Conservation (phyloP, 1,140 invertebrate species). For the Lucilia sericata region DNA sequence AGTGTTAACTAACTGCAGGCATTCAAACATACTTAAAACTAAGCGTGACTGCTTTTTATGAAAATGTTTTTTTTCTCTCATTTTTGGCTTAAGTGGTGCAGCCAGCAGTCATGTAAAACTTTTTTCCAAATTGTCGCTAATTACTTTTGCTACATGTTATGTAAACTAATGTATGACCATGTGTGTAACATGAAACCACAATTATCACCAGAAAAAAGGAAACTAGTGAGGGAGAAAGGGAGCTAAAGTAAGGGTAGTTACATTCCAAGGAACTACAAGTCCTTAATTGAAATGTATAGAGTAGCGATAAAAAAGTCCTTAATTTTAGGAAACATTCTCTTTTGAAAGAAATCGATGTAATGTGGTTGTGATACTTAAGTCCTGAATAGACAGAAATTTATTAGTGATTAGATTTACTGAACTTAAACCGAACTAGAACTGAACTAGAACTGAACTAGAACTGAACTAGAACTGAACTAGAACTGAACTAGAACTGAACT, state of each 20-base stretch:
- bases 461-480: too few species aligned
- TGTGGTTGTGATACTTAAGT: too few species aligned
- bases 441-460: too few species aligned
- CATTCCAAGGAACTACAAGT: not conserved
- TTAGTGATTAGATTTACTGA: too few species aligned
- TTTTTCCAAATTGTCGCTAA: conserved; percentile 37
- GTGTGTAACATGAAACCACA: conserved; percentile 45
- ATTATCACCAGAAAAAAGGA: conserved; percentile 13
- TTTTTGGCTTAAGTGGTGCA: conserved; percentile 17
- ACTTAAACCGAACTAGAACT: too few species aligned
- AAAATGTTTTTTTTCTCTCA: not conserved
- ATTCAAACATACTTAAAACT: not conserved
- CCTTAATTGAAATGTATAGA: not conserved
- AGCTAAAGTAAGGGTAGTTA: not conserved
- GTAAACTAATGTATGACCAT: conserved; percentile 13
- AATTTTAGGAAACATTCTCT: too few species aligned
- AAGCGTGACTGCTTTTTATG: conserved; percentile 4
- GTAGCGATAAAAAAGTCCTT: too few species aligned
- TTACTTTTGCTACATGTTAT: conserved; percentile 38
- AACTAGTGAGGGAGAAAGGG: not conserved
- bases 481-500: too few species aligned
- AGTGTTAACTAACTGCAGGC: not conserved
- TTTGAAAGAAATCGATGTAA: too few species aligned
- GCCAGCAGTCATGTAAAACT: not conserved
- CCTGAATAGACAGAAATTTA: too few species aligned